Evolutionary conservation across 2,888 invertebrate genomes (phyloP).

Genomic region (Prosapia bicincta): DNA sequence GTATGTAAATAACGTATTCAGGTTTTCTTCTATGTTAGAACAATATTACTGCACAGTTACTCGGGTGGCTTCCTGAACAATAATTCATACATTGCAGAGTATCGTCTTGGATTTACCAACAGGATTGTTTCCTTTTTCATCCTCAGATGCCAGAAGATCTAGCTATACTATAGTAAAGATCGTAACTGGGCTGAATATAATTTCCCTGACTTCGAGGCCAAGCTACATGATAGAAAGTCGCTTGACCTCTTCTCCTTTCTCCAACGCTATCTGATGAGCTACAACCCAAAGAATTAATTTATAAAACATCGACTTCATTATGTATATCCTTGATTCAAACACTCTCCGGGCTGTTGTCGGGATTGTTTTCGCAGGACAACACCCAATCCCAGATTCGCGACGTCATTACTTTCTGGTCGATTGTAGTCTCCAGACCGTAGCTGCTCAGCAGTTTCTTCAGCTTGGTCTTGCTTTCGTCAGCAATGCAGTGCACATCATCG

Average conservation of each 20-base stretch:
- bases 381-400: slow-evolving; percentile 65
- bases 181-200: no score
- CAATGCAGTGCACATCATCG: slow-evolving; percentile 51
- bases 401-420: slow-evolving; percentile 59
- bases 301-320: not conserved
- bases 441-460: slow-evolving; percentile 54
- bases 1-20: no score
- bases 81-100: no score
- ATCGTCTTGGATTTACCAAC: no score
- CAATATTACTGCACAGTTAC: no score
- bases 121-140: no score
- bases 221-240: no score
- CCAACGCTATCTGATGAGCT: not conserved
- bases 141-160: no score
- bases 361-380: slow-evolving; percentile 51
- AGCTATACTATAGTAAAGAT: no score
- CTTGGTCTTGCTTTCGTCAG: slow-evolving; percentile 54
- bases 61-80: no score
- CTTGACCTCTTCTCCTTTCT: not conserved
- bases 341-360: slow-evolving; percentile 20
- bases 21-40: no score
- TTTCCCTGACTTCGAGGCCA: no score
- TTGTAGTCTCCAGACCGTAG: slow-evolving; percentile 60
- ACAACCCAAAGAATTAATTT: not conserved
- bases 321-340: slow-evolving; percentile 2